These are phyloP conservation scores for Ammodytes marinus DNA, from an alignment of 2,113 vertebrate species.

Conservation along the genomic window DNA sequence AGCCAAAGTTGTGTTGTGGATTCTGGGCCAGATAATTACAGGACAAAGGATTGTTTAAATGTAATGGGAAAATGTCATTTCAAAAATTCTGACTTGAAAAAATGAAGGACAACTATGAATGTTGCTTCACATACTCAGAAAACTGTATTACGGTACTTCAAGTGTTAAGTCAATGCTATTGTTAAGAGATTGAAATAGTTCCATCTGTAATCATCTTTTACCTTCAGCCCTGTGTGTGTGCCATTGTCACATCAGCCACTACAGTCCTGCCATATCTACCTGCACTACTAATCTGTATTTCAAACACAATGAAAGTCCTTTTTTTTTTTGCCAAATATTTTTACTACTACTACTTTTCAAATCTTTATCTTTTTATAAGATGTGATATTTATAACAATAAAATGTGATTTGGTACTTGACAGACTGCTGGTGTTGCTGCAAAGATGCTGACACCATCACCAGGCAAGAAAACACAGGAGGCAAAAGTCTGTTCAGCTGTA, in stretches of 20 bases:
- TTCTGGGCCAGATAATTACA: not conserved
- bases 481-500: slow-evolving; percentile 28
- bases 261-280: slow-evolving; percentile 38
- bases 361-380: slow-evolving; percentile 78
- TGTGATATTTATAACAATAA: slow-evolving; percentile 87
- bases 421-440: not conserved
- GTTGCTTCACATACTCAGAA: not conserved
- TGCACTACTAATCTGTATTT: slow-evolving; percentile 67
- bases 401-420: slow-evolving; percentile 77
- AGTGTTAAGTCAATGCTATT: not conserved
- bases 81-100: no score
- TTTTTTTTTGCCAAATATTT: slow-evolving; percentile 57
- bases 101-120: no score
- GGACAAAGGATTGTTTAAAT: not conserved
- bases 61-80: not conserved
- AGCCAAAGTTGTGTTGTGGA: slow-evolving; percentile 23
- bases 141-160: not conserved
- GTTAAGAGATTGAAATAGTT: not conserved
- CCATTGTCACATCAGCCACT: slow-evolving; percentile 3
- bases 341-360: slow-evolving; percentile 60
- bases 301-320: slow-evolving; percentile 37
- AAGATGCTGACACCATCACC: not conserved
- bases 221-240: slow-evolving; percentile 1
- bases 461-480: slow-evolving; percentile 32
- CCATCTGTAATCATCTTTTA: not conserved